phyloP scores from a whole-genome alignment of 2,888 invertebrate species.

The Ctenicera cuprea region DNA sequence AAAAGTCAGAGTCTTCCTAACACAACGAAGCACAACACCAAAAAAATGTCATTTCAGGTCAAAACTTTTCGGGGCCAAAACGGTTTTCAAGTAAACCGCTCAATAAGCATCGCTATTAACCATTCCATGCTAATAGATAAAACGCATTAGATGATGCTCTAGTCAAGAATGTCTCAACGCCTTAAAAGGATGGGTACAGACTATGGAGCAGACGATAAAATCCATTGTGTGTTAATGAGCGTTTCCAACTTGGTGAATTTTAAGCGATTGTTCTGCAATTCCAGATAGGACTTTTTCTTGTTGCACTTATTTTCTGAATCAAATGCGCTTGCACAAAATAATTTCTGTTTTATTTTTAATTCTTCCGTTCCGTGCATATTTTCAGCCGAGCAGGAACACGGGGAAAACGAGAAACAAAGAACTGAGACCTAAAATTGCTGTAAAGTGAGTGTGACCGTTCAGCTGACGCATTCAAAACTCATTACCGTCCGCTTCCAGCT shows the following conservation, averaged over 20 bases:
- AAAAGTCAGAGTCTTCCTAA: no score
- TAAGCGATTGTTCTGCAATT: slow-evolving; percentile 32
- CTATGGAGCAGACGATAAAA: background rate
- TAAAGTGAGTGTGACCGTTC: slow-evolving; percentile 53
- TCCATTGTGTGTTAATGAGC: slow-evolving; percentile 37
- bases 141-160: no score
- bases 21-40: no score
- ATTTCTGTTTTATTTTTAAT: slow-evolving; percentile 39
- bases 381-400: slow-evolving; percentile 22
- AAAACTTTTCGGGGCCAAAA: no score
- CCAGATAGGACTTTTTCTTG: slow-evolving; percentile 26
- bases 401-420: slow-evolving; percentile 47
- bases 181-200: no score
- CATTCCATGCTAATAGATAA: no score
- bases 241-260: slow-evolving; percentile 26
- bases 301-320: slow-evolving; percentile 38
- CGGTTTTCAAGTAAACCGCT: no score
- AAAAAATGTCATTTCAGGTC: no score
- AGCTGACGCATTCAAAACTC: slow-evolving; percentile 53
- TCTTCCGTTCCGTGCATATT: slow-evolving; percentile 36
- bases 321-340: slow-evolving; percentile 22
- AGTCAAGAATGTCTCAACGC: no score
- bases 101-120: no score
- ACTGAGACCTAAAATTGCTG: slow-evolving; percentile 42
- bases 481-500: slow-evolving; percentile 48